Conservation (phyloP, 1,140 invertebrate genomes). For the Neotoxoptera formosana region DNA sequence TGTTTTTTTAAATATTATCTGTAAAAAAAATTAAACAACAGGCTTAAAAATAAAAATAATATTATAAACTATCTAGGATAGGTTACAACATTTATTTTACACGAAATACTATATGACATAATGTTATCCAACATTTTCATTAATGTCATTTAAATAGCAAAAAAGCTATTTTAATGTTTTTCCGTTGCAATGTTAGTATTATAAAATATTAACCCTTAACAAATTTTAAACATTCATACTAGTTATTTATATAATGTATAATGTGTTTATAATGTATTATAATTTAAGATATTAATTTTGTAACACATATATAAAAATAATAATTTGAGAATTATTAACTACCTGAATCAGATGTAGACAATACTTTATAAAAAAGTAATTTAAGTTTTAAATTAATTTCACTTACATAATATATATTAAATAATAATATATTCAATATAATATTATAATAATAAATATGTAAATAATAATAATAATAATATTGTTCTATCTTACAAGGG, state of each 20-base stretch:
- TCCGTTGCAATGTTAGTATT: not conserved
- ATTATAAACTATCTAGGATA: not conserved
- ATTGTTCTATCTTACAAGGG: not conserved
- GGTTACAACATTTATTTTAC: not conserved
- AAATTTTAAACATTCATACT: not conserved
- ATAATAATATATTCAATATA: not conserved
- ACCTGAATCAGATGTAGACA: not conserved
- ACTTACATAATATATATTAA: not conserved
- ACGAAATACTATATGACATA: not conserved
- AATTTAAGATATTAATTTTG: not conserved
- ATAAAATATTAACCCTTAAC: not conserved
- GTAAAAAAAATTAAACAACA: not conserved
- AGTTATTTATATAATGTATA: too few relatives aligned
- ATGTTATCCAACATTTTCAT: not conserved
- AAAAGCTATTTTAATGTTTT: not conserved
- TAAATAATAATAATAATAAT: not conserved
- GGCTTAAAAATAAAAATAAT: not conserved
- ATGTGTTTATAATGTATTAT: too few relatives aligned
- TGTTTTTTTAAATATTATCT: too few relatives aligned
- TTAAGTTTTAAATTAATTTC: not conserved
- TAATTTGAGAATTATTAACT: not conserved
- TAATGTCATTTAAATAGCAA: not conserved
- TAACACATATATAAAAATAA: not conserved
- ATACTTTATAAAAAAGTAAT: not conserved
- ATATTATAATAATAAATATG: not conserved